These are phyloP conservation scores for Lochmaea capreae DNA, from an alignment of 2,888 invertebrate species.

Conservation along the genomic window DNA sequence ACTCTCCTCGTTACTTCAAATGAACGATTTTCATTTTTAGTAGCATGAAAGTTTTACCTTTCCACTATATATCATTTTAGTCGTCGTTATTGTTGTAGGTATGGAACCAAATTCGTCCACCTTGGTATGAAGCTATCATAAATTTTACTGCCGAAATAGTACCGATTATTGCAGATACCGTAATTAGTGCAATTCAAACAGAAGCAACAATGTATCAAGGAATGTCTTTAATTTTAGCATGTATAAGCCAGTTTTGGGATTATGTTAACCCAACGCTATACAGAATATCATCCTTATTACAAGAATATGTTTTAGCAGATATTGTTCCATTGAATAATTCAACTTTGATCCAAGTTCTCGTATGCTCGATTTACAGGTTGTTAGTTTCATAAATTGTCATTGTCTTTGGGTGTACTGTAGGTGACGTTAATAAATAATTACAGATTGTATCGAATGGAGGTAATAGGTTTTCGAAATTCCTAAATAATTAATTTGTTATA, in stretches of 20 bases:
- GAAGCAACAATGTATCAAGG: conserved; percentile 86
- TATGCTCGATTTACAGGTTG: conserved; percentile 73
- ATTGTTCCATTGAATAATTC: conserved; percentile 78
- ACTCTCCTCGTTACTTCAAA: too few species aligned
- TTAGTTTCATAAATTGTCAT: not conserved
- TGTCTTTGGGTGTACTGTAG: too few species aligned
- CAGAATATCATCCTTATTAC: conserved; percentile 69
- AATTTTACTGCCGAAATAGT: conserved; percentile 74
- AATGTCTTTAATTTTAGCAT: conserved; percentile 79
- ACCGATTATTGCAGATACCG: conserved; percentile 74
- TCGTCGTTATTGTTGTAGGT: conserved; percentile 67
- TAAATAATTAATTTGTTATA: too few species aligned
- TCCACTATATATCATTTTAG: too few species aligned
- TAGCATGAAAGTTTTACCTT: too few species aligned
- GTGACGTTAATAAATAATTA: too few species aligned
- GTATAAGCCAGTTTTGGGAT: conserved; percentile 77
- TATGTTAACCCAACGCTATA: conserved; percentile 74
- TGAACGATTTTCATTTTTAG: too few species aligned
- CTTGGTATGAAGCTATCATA: conserved; percentile 81
- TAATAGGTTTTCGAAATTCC: too few species aligned
- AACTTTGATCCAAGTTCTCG: conserved; percentile 77
- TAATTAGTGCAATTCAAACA: conserved; percentile 77
- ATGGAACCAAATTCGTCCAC: conserved; percentile 83
- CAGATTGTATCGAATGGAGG: too few species aligned
- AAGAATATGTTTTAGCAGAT: conserved; percentile 77